Evolutionary conservation across 2,888 invertebrate genomes (phyloP).

Genomic region (Tinea trinotella): DNA sequence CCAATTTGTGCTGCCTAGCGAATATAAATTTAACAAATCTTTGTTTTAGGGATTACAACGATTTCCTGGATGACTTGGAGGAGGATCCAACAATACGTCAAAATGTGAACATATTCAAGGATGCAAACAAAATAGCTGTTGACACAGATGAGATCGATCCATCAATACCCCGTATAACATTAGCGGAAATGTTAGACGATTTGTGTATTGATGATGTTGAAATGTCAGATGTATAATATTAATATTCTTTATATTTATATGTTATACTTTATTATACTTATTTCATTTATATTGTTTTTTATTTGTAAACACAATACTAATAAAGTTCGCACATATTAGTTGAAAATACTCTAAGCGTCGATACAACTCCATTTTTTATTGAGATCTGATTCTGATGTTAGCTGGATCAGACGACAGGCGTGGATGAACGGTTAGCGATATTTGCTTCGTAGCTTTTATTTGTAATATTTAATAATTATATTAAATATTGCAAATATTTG

Average conservation of each 20-base stretch:
- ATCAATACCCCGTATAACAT: conserved; percentile 80
- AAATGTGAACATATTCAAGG: conserved; percentile 93
- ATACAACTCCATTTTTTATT: too few relatives aligned
- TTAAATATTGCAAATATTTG: too few relatives aligned
- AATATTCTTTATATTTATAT: not conserved
- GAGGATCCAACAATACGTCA: conserved; percentile 92
- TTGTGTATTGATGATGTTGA: conserved; percentile 85
- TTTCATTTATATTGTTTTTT: not conserved
- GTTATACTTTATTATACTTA: not conserved
- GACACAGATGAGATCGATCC: conserved; percentile 76
- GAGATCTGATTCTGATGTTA: too few relatives aligned
- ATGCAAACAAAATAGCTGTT: conserved; percentile 56
- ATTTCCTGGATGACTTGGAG: conserved; percentile 97
- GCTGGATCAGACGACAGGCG: too few relatives aligned
- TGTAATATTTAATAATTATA: too few relatives aligned
- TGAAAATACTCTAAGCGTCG: too few relatives aligned
- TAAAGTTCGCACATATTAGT: too few relatives aligned
- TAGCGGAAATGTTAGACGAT: conserved; percentile 96
- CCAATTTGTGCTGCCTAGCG: too few relatives aligned
- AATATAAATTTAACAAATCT: too few relatives aligned
- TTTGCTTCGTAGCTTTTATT: too few relatives aligned
- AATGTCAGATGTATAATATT: conserved; percentile 72
- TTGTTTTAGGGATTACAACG: conserved; percentile 86
- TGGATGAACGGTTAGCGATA: too few relatives aligned
- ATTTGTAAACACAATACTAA: not conserved